These are phyloP conservation scores for Sarcophaga subvicina DNA, from an alignment of 2,888 invertebrate genomes.

Conservation along the genomic window DNA sequence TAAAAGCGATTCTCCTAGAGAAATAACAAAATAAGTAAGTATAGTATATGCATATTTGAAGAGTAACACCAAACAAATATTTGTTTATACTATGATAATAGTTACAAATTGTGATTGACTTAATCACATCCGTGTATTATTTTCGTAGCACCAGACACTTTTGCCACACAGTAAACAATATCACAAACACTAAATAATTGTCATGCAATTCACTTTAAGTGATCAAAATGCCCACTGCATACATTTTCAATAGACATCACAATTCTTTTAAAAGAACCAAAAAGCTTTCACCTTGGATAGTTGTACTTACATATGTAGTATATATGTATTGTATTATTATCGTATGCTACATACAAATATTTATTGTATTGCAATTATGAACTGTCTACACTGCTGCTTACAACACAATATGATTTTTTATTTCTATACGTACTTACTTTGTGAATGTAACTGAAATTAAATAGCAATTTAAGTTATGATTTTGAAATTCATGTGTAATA, in stretches of 20 bases:
- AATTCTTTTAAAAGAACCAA: conserved; percentile 3
- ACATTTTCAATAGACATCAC: neutral
- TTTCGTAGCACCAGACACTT: conserved; percentile 10
- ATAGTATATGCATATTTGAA: neutral
- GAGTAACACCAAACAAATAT: neutral
- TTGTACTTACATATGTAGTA: neutral
- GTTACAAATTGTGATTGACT: conserved; percentile 13
- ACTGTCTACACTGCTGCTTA: neutral
- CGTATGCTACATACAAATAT: neutral
- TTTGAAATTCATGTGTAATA: conserved; percentile 30
- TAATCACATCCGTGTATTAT: conserved; percentile 55
- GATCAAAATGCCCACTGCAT: conserved; percentile 15
- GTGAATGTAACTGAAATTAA: conserved; percentile 6
- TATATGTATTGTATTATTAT: too few species aligned
- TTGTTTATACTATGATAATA: neutral
- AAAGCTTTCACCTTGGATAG: conserved; percentile 41
- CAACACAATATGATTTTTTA: neutral
- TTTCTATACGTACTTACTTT: neutral
- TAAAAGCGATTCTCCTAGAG: neutral
- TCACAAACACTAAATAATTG: conserved; percentile 34
- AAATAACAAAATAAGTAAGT: neutral
- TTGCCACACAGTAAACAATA: conserved; percentile 18
- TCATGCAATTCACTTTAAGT: conserved; percentile 61
- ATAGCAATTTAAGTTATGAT: conserved; percentile 1
- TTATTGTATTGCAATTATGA: conserved; percentile 52